These are phyloP conservation scores for Drosophila willistoni DNA, from an alignment of 1,140 invertebrate species.

Conservation along the genomic window DNA sequence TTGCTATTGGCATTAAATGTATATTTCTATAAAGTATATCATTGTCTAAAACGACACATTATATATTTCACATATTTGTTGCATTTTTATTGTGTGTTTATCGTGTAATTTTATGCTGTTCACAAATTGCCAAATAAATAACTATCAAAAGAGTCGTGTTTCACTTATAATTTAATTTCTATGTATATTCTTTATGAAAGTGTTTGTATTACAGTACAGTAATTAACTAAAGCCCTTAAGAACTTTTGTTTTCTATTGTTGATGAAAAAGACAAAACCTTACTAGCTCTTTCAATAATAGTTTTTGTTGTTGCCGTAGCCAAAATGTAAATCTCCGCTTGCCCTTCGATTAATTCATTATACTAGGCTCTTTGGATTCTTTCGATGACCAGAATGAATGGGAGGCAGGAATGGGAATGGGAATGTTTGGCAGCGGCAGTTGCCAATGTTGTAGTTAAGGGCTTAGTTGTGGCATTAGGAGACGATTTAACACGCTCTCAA, in stretches of 20 bases:
- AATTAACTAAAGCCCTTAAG: conserved; percentile 38
- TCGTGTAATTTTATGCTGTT: too few relatives aligned
- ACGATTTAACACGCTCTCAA: conserved; percentile 69
- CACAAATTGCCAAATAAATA: too few relatives aligned
- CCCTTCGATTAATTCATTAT: conserved; percentile 77
- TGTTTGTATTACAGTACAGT: background rate
- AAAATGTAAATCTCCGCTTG: conserved; percentile 58
- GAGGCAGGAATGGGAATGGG: too few relatives aligned
- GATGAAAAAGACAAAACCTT: conserved; percentile 14
- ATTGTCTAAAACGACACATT: too few relatives aligned
- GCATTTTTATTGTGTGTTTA: too few relatives aligned
- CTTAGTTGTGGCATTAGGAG: conserved; percentile 76
- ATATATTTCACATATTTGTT: too few relatives aligned
- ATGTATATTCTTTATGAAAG: background rate
- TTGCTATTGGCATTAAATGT: too few relatives aligned
- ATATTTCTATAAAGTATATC: too few relatives aligned
- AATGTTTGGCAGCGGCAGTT: conserved; percentile 47
- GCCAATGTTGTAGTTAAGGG: conserved; percentile 79
- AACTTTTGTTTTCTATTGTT: conserved; percentile 12
- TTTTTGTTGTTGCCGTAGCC: conserved; percentile 44
- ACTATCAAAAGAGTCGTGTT: too few relatives aligned
- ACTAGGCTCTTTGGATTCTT: conserved; percentile 4
- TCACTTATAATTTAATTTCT: background rate
- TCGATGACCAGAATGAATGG: conserved; percentile 16
- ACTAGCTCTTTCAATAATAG: conserved; percentile 10